Percentiles rank a stretch among this genome's conserved stretches.
phyloP scores from a whole-genome alignment of 1,140 invertebrate genomes.

The Pseudomyrmex gracilis region DNA sequence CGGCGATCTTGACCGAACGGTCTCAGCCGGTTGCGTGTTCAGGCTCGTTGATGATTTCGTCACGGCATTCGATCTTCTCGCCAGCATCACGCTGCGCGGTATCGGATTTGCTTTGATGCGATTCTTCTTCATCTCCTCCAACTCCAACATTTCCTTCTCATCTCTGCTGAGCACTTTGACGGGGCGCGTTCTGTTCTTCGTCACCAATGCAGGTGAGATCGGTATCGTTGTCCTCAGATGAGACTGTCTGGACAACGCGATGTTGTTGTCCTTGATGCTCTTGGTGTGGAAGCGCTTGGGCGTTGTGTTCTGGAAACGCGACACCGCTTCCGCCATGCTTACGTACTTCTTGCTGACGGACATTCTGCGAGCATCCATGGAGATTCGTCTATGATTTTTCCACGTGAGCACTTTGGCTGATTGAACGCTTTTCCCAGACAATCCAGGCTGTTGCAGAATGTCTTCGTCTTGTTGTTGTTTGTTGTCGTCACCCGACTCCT shows the following conservation, averaged over 20 bases:
- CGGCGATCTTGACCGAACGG: too few species aligned
- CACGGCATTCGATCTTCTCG: conserved; percentile 70
- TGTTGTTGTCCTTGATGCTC: conserved; percentile 69
- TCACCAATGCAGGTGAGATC: conserved; percentile 81
- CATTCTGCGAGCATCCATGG: conserved; percentile 42
- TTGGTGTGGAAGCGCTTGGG: conserved; percentile 82
- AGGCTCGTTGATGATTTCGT: conserved; percentile 75
- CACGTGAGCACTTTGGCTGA: conserved; percentile 56
- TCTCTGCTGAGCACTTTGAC: conserved; percentile 74
- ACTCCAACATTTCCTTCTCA: conserved; percentile 78
- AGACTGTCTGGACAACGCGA: conserved; percentile 60
- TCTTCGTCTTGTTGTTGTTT: conserved; percentile 12
- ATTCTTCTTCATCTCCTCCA: conserved; percentile 79
- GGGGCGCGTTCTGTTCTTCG: conserved; percentile 79
- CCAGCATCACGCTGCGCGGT: conserved; percentile 64
- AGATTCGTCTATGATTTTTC: conserved; percentile 65
- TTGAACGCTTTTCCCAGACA: not conserved
- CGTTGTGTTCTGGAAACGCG: conserved; percentile 83
- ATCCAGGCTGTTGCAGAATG: conserved; percentile 54
- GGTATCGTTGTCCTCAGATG: conserved; percentile 80
- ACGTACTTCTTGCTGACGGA: conserved; percentile 76
- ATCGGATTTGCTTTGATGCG: conserved; percentile 79
- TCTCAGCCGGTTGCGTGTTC: conserved; percentile 47
- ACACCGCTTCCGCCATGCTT: conserved; percentile 83
- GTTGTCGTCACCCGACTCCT: not conserved